Conservation (phyloP, 2,113 vertebrate species). For the Callocephalon fimbriatum region DNA sequence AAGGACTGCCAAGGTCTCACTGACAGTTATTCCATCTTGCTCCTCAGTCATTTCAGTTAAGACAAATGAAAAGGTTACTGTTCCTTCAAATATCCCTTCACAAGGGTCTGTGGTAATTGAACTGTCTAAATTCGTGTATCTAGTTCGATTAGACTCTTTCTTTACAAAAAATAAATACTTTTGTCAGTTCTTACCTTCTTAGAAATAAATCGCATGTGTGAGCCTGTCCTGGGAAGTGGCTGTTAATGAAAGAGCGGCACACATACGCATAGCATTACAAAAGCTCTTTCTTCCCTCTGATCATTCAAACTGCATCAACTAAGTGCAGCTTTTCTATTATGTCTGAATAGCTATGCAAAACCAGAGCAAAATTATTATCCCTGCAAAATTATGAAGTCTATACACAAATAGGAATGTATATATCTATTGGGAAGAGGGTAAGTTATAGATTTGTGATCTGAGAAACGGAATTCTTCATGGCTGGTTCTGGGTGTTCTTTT, state of each 20-base stretch:
- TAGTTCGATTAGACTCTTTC: conserved; percentile 23
- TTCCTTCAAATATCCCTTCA: conserved; percentile 20
- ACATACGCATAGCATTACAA: background rate
- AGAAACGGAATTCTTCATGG: background rate
- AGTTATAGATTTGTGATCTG: background rate
- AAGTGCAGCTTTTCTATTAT: background rate
- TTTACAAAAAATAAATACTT: conserved; percentile 1
- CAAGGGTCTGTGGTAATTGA: conserved; percentile 30
- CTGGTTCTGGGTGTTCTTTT: background rate
- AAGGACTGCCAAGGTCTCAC: background rate
- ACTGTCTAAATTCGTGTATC: conserved; percentile 34
- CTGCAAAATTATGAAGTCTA: background rate
- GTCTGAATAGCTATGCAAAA: background rate
- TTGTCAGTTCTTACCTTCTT: conserved; percentile 6
- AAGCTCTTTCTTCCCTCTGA: background rate
- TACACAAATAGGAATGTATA: background rate
- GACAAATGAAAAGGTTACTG: conserved; percentile 22
- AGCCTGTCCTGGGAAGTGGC: background rate
- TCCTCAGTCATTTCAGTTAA: conserved; percentile 4
- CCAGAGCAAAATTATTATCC: background rate
- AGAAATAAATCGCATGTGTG: background rate
- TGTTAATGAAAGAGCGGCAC: background rate
- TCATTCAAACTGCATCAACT: background rate
- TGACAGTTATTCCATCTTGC: background rate
- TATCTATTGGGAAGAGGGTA: background rate